A percentile compares a stretch with the other conserved stretches of the same genome.
Evolutionary conservation across 2,888 invertebrate genomes (phyloP).

Genomic region (Euclidia mi): DNA sequence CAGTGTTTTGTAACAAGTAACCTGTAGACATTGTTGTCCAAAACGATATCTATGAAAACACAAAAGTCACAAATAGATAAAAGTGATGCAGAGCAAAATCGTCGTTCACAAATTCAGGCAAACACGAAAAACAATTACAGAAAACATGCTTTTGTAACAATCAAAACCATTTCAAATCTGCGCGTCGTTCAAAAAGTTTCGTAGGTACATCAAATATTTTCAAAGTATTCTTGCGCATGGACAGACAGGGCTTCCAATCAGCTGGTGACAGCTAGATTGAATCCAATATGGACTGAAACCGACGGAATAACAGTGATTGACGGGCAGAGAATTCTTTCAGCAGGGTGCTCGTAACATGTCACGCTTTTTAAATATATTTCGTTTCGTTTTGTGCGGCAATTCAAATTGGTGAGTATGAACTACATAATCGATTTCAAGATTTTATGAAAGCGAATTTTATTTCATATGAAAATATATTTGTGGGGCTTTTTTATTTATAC

Average conservation of each 20-base stretch:
- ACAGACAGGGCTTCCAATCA: slow-evolving; percentile 69
- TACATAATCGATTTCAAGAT: too few species aligned
- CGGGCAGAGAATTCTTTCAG: slow-evolving; percentile 54
- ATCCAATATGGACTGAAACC: slow-evolving; percentile 68
- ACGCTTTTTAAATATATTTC: slow-evolving; percentile 11
- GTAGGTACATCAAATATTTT: slow-evolving; percentile 42
- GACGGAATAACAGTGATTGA: slow-evolving; percentile 71
- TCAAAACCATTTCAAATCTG: neutral
- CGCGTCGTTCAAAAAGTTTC: slow-evolving; percentile 21
- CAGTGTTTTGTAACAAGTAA: too few species aligned
- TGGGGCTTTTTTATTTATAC: too few species aligned
- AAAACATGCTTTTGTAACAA: neutral
- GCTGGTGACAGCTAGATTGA: slow-evolving; percentile 76
- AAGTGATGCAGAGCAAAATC: too few species aligned
- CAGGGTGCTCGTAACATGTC: slow-evolving; percentile 32
- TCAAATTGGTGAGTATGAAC: neutral
- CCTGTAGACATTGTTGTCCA: too few species aligned
- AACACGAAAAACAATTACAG: neutral
- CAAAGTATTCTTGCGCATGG: slow-evolving; percentile 34
- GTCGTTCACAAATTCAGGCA: too few species aligned
- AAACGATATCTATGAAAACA: too few species aligned
- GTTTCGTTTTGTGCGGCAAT: neutral
- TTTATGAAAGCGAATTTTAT: neutral
- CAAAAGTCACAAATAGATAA: too few species aligned
- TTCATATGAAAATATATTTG: neutral